Percentiles rank a stretch among this genome's conserved stretches.
Conservation (phyloP, 23 tunicate species). For the Aplidium turbinatum region DNA sequence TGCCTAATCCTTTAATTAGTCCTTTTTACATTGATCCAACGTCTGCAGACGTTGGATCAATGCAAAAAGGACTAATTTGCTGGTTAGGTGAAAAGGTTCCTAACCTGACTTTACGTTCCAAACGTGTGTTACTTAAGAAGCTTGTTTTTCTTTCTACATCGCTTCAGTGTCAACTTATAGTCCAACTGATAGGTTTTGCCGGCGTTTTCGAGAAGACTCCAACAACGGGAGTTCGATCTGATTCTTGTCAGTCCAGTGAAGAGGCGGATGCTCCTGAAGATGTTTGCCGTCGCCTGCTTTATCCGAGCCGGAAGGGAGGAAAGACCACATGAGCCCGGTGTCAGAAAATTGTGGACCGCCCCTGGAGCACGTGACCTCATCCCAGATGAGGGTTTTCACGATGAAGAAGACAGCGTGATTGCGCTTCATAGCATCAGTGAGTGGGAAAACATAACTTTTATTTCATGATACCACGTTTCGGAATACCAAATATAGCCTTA, state of each 20-base stretch:
- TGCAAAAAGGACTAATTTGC: too few species aligned
- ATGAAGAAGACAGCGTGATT: constrained; percentile 44
- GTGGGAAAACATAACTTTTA: too few species aligned
- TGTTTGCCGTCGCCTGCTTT: constrained; percentile 87
- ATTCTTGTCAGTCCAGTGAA: constrained; percentile 59
- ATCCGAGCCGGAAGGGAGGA: constrained; percentile 39
- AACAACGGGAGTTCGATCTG: constrained; percentile 83
- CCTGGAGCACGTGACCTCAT: background rate
- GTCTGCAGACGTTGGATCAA: too few species aligned
- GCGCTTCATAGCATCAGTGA: constrained; percentile 42
- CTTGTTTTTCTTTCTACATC: background rate
- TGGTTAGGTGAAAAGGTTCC: too few species aligned
- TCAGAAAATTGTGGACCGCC: constrained; percentile 60
- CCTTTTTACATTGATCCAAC: too few species aligned
- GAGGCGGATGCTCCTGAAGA: constrained; percentile 69
- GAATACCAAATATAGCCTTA: too few species aligned
- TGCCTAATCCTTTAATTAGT: too few species aligned
- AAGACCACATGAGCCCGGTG: constrained; percentile 36
- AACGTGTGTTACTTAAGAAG: background rate
- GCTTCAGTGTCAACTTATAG: background rate
- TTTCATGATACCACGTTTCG: too few species aligned
- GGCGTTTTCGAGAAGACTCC: constrained; percentile 59
- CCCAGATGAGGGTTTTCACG: constrained; percentile 82
- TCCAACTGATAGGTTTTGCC: constrained; percentile 79
- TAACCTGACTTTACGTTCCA: too few species aligned